Evolutionary conservation across 2,888 invertebrate genomes (phyloP).

Genomic region (Coremacera marginata): DNA sequence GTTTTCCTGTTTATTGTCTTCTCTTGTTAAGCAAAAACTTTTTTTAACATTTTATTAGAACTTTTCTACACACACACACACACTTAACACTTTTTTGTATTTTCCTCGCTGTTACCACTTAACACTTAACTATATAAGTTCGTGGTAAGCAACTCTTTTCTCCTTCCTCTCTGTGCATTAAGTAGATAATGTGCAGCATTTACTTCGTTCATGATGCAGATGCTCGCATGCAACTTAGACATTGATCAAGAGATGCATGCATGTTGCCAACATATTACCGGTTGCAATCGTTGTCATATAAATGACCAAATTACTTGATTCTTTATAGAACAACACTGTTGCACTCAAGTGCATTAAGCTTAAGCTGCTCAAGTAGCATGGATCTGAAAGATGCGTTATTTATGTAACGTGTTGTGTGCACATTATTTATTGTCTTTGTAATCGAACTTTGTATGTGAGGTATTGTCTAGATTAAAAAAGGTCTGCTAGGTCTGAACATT

Average conservation of each 20-base stretch:
- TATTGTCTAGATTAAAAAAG: no score
- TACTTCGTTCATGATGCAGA: background rate
- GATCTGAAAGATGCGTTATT: no score
- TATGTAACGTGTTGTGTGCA: no score
- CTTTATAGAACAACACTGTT: no score
- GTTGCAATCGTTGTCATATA: background rate
- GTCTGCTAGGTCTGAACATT: no score
- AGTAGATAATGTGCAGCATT: background rate
- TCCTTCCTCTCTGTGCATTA: background rate
- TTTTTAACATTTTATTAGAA: slow-evolving; percentile 45
- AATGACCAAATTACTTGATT: no score
- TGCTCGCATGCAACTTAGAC: background rate
- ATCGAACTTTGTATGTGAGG: no score
- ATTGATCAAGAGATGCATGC: background rate
- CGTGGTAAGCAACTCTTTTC: background rate
- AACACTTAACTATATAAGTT: background rate
- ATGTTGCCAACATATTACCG: background rate
- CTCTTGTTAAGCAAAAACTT: slow-evolving; percentile 54
- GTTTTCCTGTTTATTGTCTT: slow-evolving; percentile 53
- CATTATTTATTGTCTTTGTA: no score
- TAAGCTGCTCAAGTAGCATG: no score
- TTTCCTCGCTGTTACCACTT: background rate
- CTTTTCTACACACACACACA: background rate
- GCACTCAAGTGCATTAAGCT: no score
- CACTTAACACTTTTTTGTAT: background rate